Conservation (phyloP, 1,140 invertebrate genomes). For the Nautilus pompilius region DNA sequence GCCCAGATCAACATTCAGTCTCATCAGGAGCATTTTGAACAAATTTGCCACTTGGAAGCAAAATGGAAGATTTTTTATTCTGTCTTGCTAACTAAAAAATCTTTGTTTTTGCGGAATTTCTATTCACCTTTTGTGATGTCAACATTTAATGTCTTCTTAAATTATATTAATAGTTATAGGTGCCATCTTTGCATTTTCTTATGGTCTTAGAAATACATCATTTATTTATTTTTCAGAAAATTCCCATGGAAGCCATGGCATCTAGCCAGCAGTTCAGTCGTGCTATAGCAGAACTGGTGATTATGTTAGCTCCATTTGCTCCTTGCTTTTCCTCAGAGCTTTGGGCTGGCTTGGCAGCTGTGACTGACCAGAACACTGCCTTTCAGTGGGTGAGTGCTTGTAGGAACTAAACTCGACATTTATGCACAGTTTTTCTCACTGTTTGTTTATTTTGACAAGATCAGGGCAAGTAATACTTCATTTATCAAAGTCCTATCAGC, state of each 20-base stretch:
- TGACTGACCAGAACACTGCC: constrained; percentile 10
- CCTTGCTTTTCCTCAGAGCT: constrained; percentile 88
- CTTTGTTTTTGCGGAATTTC: no score
- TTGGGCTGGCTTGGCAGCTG: constrained; percentile 73
- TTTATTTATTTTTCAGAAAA: constrained; percentile 28
- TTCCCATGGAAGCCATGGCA: constrained; percentile 52
- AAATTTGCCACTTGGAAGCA: no score
- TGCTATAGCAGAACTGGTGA: constrained; percentile 72
- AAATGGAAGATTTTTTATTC: no score
- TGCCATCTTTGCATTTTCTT: background rate
- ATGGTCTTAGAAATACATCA: background rate
- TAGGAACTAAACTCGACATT: background rate
- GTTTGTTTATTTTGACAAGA: background rate
- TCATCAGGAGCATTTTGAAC: no score
- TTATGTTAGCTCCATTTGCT: constrained; percentile 80
- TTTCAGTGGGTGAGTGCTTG: constrained; percentile 23
- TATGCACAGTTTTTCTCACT: background rate
- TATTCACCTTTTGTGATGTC: background rate
- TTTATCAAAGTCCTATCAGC: background rate
- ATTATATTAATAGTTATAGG: background rate
- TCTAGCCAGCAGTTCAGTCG: constrained; percentile 71
- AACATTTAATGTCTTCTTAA: no score
- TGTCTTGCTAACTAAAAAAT: no score
- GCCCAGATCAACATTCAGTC: no score
- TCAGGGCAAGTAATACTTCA: constrained; percentile 62